These are phyloP conservation scores for Danio aesculapii DNA, from an alignment of 2,797 vertebrate genomes.

Conservation along the genomic window DNA sequence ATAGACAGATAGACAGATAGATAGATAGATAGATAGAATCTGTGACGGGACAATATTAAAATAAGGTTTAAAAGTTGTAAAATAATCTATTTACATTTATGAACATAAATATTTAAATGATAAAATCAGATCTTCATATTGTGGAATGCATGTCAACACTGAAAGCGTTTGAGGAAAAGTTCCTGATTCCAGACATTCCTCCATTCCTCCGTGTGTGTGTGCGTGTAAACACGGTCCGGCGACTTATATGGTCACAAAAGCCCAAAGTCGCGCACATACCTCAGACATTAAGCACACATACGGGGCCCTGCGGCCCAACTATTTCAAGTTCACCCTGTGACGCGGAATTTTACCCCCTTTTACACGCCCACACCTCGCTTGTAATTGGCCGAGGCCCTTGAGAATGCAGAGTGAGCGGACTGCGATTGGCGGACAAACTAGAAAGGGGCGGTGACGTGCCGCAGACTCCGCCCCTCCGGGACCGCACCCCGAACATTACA, in stretches of 20 bases:
- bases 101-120: not conserved
- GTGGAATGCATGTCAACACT: not conserved
- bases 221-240: constrained; percentile 68
- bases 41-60: not conserved
- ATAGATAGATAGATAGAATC: not conserved
- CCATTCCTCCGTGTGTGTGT: constrained; percentile 56
- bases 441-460: constrained; percentile 28
- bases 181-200: constrained; percentile 42
- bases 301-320: constrained; percentile 55
- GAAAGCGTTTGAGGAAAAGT: constrained; percentile 24
- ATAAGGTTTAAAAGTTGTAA: not conserved
- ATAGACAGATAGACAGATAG: too few relatives aligned
- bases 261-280: constrained; percentile 81
- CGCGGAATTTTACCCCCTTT: constrained; percentile 30
- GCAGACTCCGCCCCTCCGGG: constrained; percentile 64
- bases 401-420: constrained; percentile 5
- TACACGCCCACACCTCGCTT: not conserved
- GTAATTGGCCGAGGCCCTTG: constrained; percentile 67
- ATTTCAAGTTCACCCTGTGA: constrained; percentile 71
- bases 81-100: not conserved
- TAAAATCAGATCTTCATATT: not conserved
- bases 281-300: constrained; percentile 77
- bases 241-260: constrained; percentile 87
- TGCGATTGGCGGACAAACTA: constrained; percentile 65
- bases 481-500: constrained; percentile 77